Conservation (phyloP, 2,113 vertebrate species). For the Ochotona curzoniae region DNA sequence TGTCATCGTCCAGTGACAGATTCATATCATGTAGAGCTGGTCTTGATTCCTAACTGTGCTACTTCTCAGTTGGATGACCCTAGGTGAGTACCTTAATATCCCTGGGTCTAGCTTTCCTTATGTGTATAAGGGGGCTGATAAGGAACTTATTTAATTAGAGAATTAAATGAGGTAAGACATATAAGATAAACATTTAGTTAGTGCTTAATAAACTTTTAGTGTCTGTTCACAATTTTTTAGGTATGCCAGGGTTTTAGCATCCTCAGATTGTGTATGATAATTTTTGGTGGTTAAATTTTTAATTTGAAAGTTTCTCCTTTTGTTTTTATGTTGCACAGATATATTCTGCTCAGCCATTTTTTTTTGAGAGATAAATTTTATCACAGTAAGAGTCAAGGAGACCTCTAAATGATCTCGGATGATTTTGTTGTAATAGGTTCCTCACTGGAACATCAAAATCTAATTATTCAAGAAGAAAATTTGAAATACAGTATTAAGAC, state of each 20-base stretch:
- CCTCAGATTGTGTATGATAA: neutral
- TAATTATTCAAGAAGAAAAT: slow-evolving; percentile 38
- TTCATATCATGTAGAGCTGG: fast-evolving
- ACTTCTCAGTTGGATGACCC: neutral
- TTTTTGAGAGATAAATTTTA: slow-evolving; percentile 48
- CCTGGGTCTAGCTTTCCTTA: neutral
- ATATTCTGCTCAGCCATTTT: neutral
- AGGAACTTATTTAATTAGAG: neutral
- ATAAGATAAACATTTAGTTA: neutral
- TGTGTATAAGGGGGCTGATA: neutral
- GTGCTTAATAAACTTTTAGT: neutral
- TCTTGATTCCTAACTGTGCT: neutral
- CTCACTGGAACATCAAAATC: neutral
- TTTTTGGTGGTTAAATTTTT: slow-evolving; percentile 40
- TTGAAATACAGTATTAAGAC: slow-evolving; percentile 36
- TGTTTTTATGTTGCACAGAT: neutral
- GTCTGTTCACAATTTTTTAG: neutral
- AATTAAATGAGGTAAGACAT: neutral
- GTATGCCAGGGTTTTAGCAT: neutral
- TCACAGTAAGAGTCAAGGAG: neutral
- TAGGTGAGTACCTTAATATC: neutral
- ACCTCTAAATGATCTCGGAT: neutral
- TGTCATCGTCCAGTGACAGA: no score
- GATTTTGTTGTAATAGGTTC: slow-evolving; percentile 39
- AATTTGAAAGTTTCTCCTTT: neutral